These are phyloP conservation scores for Sorex araneus DNA, from an alignment of 2,113 vertebrate genomes.

Conservation along the genomic window DNA sequence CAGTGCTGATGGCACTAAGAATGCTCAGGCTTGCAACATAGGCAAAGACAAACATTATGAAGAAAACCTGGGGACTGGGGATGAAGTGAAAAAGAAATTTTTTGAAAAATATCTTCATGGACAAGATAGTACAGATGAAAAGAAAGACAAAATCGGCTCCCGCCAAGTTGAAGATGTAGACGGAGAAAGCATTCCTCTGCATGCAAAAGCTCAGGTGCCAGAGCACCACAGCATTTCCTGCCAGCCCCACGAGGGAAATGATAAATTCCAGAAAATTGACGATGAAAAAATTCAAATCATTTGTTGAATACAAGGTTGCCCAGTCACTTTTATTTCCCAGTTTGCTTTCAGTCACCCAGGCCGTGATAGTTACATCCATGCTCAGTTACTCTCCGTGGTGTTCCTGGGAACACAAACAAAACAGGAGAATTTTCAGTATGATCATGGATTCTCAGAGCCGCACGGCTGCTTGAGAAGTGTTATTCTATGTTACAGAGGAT, in stretches of 20 bases:
- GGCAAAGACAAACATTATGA: accelerated
- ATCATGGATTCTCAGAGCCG: background rate
- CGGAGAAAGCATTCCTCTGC: background rate
- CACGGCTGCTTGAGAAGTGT: too few species aligned
- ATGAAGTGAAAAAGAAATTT: accelerated
- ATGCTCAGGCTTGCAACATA: constrained; percentile 19
- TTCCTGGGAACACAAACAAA: constrained; percentile 23
- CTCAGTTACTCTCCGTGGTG: background rate
- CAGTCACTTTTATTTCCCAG: background rate
- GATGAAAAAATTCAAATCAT: accelerated
- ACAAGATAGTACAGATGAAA: background rate
- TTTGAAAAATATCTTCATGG: background rate
- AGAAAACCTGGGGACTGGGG: accelerated
- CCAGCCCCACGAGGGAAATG: background rate
- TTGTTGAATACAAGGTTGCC: accelerated
- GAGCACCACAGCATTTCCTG: background rate
- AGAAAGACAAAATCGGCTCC: background rate
- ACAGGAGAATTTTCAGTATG: too few species aligned
- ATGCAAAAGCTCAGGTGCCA: constrained; percentile 9
- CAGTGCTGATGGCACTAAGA: background rate
- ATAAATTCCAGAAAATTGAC: accelerated
- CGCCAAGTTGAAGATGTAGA: background rate
- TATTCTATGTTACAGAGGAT: too few species aligned
- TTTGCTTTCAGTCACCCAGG: background rate
- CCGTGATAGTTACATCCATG: accelerated